phyloP scores from a whole-genome alignment of 2,113 vertebrate species.

The pig (Sus scrofa) region DNA sequence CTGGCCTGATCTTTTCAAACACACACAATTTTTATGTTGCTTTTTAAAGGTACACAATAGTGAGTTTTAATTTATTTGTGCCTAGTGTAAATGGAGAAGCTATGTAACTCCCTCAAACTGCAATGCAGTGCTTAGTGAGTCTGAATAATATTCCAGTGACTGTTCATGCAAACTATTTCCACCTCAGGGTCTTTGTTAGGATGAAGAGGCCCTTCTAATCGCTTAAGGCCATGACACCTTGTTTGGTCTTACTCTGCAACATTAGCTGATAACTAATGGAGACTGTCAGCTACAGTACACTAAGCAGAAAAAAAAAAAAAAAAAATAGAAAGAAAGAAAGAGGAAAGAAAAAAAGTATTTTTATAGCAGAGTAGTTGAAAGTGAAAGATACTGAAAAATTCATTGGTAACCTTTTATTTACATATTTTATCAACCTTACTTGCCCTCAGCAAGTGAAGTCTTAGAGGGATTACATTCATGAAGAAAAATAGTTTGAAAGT shows the following conservation, averaged over 20 bases:
- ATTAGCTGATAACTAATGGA: constrained; percentile 80
- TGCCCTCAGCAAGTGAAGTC: background rate
- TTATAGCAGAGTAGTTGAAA: constrained; percentile 51
- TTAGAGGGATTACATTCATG: background rate
- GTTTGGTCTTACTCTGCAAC: constrained; percentile 76
- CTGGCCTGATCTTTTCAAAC: constrained; percentile 73
- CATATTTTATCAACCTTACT: constrained; percentile 31
- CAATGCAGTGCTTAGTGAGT: constrained; percentile 68
- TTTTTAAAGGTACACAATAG: constrained; percentile 76
- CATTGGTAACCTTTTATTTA: constrained; percentile 44
- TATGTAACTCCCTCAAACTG: background rate
- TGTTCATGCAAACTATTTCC: constrained; percentile 81
- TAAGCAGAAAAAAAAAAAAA: background rate
- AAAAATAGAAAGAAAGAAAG: no score
- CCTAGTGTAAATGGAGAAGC: constrained; percentile 5
- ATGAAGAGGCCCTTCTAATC: constrained; percentile 75
- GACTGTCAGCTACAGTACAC: constrained; percentile 73
- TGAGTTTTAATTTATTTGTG: constrained; percentile 76
- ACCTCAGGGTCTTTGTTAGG: constrained; percentile 78
- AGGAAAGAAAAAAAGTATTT: constrained; percentile 15
- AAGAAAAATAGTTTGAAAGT: background rate
- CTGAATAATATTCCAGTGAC: constrained; percentile 39
- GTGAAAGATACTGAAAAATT: constrained; percentile 52
- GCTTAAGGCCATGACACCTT: constrained; percentile 32
- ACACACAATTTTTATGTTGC: constrained; percentile 67